These are phyloP conservation scores for Gerris lacustris DNA, from an alignment of 2,888 invertebrate genomes.

Conservation along the genomic window DNA sequence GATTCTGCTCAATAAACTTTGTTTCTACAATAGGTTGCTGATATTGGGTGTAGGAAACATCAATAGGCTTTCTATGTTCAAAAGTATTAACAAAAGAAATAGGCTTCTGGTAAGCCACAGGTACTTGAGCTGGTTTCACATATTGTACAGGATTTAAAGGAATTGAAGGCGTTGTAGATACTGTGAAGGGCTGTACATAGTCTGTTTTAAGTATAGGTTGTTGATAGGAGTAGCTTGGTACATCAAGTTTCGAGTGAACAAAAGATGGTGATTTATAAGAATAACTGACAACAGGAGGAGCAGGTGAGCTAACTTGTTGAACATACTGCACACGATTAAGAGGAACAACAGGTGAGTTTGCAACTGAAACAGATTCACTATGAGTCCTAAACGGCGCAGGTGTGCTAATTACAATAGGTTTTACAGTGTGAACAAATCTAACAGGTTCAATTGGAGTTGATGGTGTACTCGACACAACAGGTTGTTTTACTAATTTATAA, in stretches of 20 bases:
- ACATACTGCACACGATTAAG: conserved; percentile 17
- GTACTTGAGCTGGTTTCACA: conserved; percentile 5
- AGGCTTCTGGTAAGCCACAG: neutral
- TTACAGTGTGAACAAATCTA: conserved; percentile 1
- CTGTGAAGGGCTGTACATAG: conserved; percentile 23
- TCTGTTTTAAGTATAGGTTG: conserved; percentile 18
- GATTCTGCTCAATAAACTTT: neutral
- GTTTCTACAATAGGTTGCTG: neutral
- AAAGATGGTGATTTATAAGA: conserved; percentile 5
- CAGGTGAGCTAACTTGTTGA: neutral
- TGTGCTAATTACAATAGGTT: conserved; percentile 29
- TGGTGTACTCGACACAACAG: neutral
- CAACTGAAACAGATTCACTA: neutral
- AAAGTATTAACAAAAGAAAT: neutral
- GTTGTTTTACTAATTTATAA: neutral
- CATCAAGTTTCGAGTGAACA: neutral
- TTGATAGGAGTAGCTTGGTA: conserved; percentile 12
- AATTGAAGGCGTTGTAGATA: conserved; percentile 20
- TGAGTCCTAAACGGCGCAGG: conserved; percentile 26
- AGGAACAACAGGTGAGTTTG: conserved; percentile 15
- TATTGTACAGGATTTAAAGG: conserved; percentile 8
- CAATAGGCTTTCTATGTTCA: neutral
- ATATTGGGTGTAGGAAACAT: neutral
- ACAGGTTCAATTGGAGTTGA: neutral
- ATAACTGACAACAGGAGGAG: conserved; percentile 14